Evolutionary conservation across 2,888 invertebrate genomes (phyloP).

Genomic region (Seira sanloemensis): DNA sequence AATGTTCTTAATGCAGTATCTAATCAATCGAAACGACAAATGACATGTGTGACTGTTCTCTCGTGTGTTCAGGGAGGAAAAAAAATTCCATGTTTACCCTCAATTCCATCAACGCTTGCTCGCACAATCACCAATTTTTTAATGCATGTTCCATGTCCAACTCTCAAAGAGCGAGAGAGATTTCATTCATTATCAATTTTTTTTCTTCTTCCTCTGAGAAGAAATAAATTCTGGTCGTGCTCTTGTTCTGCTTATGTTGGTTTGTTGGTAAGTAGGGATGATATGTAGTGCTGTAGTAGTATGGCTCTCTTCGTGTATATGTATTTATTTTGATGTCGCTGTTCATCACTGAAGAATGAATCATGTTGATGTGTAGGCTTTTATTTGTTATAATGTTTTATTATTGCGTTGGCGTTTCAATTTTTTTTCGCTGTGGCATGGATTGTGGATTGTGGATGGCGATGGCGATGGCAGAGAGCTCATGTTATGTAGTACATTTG

Average conservation of each 20-base stretch:
- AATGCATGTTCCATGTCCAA: slow-evolving; percentile 60
- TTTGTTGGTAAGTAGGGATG: background rate
- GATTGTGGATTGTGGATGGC: slow-evolving; percentile 18
- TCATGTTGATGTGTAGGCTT: slow-evolving; percentile 31
- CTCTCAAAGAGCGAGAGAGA: slow-evolving; percentile 26
- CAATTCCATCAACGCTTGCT: background rate
- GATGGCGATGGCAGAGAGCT: background rate
- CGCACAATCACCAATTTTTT: slow-evolving; percentile 33
- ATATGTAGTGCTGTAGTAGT: background rate
- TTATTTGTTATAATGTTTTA: slow-evolving; percentile 20
- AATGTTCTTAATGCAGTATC: slow-evolving; percentile 31
- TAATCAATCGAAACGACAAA: slow-evolving; percentile 58
- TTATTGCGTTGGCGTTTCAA: slow-evolving; percentile 41
- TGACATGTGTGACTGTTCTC: slow-evolving; percentile 35
- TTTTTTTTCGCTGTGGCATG: background rate
- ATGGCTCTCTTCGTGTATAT: background rate
- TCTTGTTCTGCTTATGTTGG: slow-evolving; percentile 14
- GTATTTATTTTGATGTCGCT: slow-evolving; percentile 20
- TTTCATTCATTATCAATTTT: slow-evolving; percentile 59
- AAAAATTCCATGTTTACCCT: slow-evolving; percentile 47
- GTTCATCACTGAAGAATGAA: slow-evolving; percentile 12
- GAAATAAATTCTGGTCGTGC: slow-evolving; percentile 5
- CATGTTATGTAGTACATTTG: slow-evolving; percentile 9
- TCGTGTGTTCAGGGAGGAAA: background rate
- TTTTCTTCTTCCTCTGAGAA: slow-evolving; percentile 27